phyloP scores from a whole-genome alignment of 2,888 invertebrate species.

The Watsonalla cultraria region DNA sequence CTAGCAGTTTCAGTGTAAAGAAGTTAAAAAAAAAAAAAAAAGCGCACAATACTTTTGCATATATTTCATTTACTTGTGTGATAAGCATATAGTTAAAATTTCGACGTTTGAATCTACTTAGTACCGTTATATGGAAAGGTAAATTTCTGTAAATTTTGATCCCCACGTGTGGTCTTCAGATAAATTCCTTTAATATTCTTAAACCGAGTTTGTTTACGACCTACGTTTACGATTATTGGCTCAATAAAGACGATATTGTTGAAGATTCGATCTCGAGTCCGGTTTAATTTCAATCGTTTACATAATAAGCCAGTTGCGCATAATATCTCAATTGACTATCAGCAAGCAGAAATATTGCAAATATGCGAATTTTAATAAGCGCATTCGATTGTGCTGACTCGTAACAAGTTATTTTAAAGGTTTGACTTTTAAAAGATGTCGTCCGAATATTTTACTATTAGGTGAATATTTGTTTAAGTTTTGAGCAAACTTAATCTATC shows the following conservation, averaged over 20 bases:
- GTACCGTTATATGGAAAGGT: too few relatives aligned
- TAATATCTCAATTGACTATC: slow-evolving; percentile 18
- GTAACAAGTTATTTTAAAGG: background rate
- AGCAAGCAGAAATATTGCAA: slow-evolving; percentile 12
- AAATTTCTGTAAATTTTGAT: too few relatives aligned
- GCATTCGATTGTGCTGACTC: slow-evolving; percentile 8
- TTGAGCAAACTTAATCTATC: too few relatives aligned
- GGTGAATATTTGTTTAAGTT: too few relatives aligned
- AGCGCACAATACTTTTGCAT: too few relatives aligned
- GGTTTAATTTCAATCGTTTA: slow-evolving; percentile 13
- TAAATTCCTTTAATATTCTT: background rate
- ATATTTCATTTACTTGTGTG: too few relatives aligned
- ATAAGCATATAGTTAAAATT: too few relatives aligned
- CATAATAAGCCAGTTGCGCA: slow-evolving; percentile 19
- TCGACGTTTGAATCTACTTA: too few relatives aligned
- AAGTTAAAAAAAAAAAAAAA: too few relatives aligned
- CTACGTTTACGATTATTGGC: slow-evolving; percentile 10
- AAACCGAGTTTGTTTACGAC: slow-evolving; percentile 8
- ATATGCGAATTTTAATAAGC: slow-evolving; percentile 13
- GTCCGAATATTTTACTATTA: too few relatives aligned
- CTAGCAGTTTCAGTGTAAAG: too few relatives aligned
- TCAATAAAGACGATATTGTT: slow-evolving; percentile 16
- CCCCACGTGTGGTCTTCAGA: background rate
- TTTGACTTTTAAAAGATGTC: too few relatives aligned
- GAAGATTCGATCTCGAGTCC: slow-evolving; percentile 16